Evolutionary conservation across 2,113 vertebrate genomes (phyloP).

Genomic region (Tylochromis polylepis): DNA sequence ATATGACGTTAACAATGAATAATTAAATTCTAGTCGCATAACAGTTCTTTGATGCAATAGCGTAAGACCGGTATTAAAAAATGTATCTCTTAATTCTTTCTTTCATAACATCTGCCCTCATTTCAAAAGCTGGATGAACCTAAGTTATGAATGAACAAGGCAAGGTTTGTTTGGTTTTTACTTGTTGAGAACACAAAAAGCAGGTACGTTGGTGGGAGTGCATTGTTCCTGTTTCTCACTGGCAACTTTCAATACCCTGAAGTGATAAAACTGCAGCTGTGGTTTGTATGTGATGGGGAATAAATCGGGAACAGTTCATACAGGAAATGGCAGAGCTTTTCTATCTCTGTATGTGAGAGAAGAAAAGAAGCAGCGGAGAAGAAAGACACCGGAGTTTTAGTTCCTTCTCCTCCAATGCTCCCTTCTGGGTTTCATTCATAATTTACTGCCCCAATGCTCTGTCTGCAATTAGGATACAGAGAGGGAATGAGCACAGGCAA

Average conservation of each 20-base stretch:
- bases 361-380: not conserved
- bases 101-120: not conserved
- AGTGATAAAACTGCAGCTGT: slow-evolving; percentile 43
- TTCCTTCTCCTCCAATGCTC: not conserved
- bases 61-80: not conserved
- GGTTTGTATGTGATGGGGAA: slow-evolving; percentile 4
- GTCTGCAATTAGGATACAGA: slow-evolving; percentile 10
- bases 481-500: not conserved
- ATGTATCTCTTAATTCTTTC: not conserved
- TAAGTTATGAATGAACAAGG: not conserved
- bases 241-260: not conserved
- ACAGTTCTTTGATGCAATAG: not conserved
- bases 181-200: not conserved
- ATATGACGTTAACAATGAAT: not conserved
- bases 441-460: slow-evolving; percentile 18
- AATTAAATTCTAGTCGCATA: not conserved
- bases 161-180: not conserved
- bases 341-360: not conserved
- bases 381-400: not conserved
- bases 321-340: not conserved
- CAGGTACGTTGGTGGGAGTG: not conserved
- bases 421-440: slow-evolving; percentile 41
- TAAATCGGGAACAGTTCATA: slow-evolving; percentile 16
- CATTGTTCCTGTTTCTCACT: not conserved
- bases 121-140: not conserved